These are phyloP conservation scores for Sarotherodon lohbergeri DNA, from an alignment of 2,113 vertebrate species.

Conservation along the genomic window DNA sequence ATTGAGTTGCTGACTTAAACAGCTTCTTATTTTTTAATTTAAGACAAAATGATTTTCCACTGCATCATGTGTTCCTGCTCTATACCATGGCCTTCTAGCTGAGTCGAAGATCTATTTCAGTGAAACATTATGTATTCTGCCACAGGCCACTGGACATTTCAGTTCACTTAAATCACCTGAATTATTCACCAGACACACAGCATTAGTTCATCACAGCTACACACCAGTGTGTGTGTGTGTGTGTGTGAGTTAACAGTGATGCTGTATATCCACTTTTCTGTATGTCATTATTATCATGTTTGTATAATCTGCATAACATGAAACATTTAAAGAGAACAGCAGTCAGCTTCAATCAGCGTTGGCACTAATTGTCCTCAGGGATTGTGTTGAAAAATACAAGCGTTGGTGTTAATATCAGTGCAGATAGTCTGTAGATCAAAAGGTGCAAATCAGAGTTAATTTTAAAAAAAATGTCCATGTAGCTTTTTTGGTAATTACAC, in stretches of 20 bases:
- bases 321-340: not conserved
- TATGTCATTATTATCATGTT: not conserved
- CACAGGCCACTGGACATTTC: not conserved
- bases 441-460: not conserved
- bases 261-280: not conserved
- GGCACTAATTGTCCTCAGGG: slow-evolving; percentile 9
- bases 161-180: slow-evolving; percentile 12
- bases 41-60: not conserved
- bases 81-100: accelerated
- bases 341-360: not conserved
- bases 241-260: not conserved
- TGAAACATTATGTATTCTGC: not conserved
- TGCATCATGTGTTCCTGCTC: accelerated
- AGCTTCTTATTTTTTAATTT: not conserved
- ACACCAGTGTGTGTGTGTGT: not conserved
- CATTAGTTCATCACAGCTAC: not conserved
- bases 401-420: slow-evolving; percentile 2
- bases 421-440: slow-evolving; percentile 35
- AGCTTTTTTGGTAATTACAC: slow-evolving; percentile 6
- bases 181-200: slow-evolving; percentile 27
- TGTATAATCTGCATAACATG: not conserved
- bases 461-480: slow-evolving; percentile 12
- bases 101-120: slow-evolving; percentile 5
- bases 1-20: not conserved
- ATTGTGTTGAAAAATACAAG: not conserved